Conservation (phyloP, 2,113 vertebrate species). For the Pipa parva region DNA sequence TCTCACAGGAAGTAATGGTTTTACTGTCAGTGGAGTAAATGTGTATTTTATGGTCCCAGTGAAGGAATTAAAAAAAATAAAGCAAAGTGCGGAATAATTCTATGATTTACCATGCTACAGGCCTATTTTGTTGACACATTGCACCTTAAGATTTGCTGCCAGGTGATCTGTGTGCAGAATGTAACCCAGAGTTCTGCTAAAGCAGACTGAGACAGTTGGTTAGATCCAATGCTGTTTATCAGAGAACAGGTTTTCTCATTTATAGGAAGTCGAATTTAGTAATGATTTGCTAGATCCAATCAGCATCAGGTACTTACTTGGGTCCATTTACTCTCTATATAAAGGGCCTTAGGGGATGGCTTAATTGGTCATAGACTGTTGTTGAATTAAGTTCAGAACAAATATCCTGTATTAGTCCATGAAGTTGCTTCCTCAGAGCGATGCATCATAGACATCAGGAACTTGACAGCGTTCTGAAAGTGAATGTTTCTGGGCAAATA, state of each 20-base stretch:
- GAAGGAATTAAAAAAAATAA: slow-evolving; percentile 16
- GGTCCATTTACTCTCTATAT: too few species aligned
- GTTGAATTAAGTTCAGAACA: too few species aligned
- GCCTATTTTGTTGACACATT: neutral
- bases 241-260: neutral
- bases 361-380: too few species aligned
- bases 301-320: neutral
- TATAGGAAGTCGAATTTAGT: neutral
- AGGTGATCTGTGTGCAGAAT: neutral
- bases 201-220: neutral
- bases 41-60: neutral
- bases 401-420: too few species aligned
- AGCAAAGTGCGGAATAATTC: slow-evolving; percentile 3
- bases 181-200: neutral
- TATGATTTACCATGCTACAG: neutral
- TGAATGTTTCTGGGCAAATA: too few species aligned
- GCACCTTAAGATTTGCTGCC: neutral
- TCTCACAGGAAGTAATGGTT: slow-evolving; percentile 14
- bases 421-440: too few species aligned
- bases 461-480: too few species aligned
- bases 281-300: too few species aligned
- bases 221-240: too few species aligned
- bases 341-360: too few species aligned
- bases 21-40: slow-evolving; percentile 13
- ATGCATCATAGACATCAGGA: too few species aligned